Conservation (phyloP, 1,140 invertebrate genomes). For the Solenopsis fugax region DNA sequence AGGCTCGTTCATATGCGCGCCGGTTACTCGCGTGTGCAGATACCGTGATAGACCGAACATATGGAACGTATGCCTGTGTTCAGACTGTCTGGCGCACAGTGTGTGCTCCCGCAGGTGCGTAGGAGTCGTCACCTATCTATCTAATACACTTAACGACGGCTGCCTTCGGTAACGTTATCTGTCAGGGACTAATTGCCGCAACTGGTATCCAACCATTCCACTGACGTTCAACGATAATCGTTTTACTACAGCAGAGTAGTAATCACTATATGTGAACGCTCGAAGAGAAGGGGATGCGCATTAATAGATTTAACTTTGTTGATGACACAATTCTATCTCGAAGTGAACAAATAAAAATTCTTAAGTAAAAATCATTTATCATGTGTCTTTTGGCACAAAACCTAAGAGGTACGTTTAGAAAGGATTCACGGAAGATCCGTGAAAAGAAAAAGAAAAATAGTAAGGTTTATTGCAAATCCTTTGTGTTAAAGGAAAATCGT, state of each 20-base stretch:
- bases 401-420: neutral
- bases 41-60: constrained; percentile 40
- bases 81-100: constrained; percentile 50
- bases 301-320: neutral
- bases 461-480: neutral
- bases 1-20: constrained; percentile 75
- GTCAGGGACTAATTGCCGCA: constrained; percentile 31
- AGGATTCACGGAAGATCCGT: neutral
- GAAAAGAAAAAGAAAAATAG: constrained; percentile 3
- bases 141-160: constrained; percentile 27
- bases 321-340: neutral
- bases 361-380: neutral
- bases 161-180: constrained; percentile 25
- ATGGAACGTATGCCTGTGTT: constrained; percentile 31
- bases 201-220: neutral
- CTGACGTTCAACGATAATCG: constrained; percentile 36
- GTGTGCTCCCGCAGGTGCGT: constrained; percentile 22
- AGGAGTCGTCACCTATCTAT: constrained; percentile 34
- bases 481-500: neutral
- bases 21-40: constrained; percentile 30
- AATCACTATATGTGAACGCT: neutral
- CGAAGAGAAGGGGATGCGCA: neutral
- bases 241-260: neutral
- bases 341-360: neutral
- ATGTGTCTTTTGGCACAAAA: neutral